Evolutionary conservation across 1,140 invertebrate species (phyloP), one percentile per base, ranked within the genome.

Genomic region (Drosophila sucinea): DNA sequence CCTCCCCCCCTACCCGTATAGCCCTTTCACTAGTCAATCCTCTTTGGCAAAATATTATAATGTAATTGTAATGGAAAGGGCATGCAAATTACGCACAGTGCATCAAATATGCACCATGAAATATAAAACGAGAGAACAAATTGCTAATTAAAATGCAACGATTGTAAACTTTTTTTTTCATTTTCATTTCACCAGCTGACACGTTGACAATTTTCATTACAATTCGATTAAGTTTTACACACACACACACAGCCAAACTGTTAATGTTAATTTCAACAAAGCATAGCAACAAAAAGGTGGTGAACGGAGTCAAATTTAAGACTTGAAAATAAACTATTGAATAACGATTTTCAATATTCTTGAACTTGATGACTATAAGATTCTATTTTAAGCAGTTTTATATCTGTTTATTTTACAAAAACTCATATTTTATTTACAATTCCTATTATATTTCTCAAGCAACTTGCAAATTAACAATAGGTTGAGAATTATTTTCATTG

Each of bases 141-240:
- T 81, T 75, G 82, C 71, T 81, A 86, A 85, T 85, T 85, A 86
- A 85, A 85, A 85, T 85, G 27, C 73, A 61, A 60, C 67, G 41
- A 77, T 74, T 84, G 73, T 61, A 35, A 38, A 60, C 44, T 47
- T 47, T 41, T 27, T 11, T 5, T 41, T 65, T 65, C 75, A 38
- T 51, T 58, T 67, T 41, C 30, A 67, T 51, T 60, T 83, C 17
- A 58, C 62, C 54, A 47, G 51, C 44, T 69, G 82, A 70, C 67
- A 81, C 65, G 78, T 65, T 85, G 65, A 86, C 74, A 74, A 78
- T 75, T 81, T 81, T 78, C 78, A 85, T 86, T 86, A 74, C 82
- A 75, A 81, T 85, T 85, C 81, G 81, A 85, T 85, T 81, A 86
- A 70, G 79, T 78, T 81, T 67, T 64, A 57, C 55, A 38, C 64